These are phyloP conservation scores for Uropetala carovei DNA, from an alignment of 2,888 invertebrate genomes.

Conservation along the genomic window DNA sequence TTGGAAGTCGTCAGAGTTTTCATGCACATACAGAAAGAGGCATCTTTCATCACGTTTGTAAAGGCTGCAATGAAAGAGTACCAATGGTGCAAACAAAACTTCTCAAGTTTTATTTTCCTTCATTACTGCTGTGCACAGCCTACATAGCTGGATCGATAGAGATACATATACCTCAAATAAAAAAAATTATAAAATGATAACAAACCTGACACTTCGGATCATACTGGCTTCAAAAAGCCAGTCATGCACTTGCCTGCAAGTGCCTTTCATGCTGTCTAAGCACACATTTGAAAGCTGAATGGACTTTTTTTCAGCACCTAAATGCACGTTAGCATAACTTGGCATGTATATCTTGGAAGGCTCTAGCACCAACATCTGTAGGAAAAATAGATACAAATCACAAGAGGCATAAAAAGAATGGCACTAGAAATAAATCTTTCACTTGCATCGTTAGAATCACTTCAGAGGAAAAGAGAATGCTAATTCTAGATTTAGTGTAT, in stretches of 20 bases:
- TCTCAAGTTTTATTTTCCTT: background rate
- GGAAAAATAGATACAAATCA: conserved; percentile 68
- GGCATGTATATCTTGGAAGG: conserved; percentile 96
- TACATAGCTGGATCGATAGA: too few relatives aligned
- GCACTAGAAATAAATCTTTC: too few relatives aligned
- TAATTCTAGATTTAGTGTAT: too few relatives aligned
- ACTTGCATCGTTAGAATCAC: too few relatives aligned
- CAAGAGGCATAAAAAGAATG: too few relatives aligned
- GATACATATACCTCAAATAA: background rate
- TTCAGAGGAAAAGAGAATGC: too few relatives aligned
- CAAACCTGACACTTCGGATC: conserved; percentile 89
- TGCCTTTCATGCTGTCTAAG: conserved; percentile 84
- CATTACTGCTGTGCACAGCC: background rate
- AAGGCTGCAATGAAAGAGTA: conserved; percentile 79
- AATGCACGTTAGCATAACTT: conserved; percentile 95
- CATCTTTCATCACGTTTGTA: conserved; percentile 98
- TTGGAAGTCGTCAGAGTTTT: conserved; percentile 99
- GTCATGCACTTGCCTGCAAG: conserved; percentile 91
- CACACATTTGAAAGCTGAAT: conserved; percentile 93
- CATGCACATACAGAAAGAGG: conserved; percentile 96
- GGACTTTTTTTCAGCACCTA: conserved; percentile 94
- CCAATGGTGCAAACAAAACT: background rate
- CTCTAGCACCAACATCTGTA: conserved; percentile 89
- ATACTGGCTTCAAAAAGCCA: conserved; percentile 95
- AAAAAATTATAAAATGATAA: background rate